Conservation (phyloP, 2,888 invertebrate species). For the Drosophila mimetica region DNA sequence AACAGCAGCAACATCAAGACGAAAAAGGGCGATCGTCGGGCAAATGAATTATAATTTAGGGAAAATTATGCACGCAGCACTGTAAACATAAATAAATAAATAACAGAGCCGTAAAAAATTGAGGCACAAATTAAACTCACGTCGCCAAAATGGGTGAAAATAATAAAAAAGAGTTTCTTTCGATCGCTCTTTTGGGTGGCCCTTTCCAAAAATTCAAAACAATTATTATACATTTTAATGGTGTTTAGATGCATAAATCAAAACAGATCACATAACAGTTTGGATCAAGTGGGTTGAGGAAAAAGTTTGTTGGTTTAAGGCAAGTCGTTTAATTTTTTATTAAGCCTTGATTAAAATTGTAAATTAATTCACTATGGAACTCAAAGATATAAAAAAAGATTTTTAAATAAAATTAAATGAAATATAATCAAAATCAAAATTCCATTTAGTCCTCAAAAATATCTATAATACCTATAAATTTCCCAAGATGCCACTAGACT, state of each 20-base stretch:
- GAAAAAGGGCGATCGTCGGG: conserved; percentile 36
- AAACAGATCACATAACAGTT: conserved; percentile 23
- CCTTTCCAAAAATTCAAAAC: conserved; percentile 39
- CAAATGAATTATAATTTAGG: conserved; percentile 74
- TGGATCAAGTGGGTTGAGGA: neutral
- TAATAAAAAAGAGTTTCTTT: conserved; percentile 55
- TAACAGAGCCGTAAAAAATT: conserved; percentile 56
- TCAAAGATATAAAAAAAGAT: neutral
- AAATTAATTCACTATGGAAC: neutral
- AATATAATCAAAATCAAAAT: neutral
- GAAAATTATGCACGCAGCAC: conserved; percentile 74
- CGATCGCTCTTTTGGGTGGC: conserved; percentile 35
- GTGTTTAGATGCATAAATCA: conserved; percentile 38
- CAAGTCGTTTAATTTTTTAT: conserved; percentile 2
- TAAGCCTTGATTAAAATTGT: neutral
- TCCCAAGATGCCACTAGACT: conserved; percentile 3
- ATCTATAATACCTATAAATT: conserved; percentile 7
- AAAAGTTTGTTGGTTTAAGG: neutral
- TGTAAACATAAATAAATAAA: conserved; percentile 67
- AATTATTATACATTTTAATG: conserved; percentile 33
- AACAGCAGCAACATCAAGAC: conserved; percentile 5
- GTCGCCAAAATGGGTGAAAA: conserved; percentile 42
- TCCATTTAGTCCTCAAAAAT: neutral
- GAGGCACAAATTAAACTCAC: conserved; percentile 59
- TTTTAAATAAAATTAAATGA: neutral